Conservation (phyloP, 2,888 invertebrate genomes). For the Drosophila aldrichi region DNA sequence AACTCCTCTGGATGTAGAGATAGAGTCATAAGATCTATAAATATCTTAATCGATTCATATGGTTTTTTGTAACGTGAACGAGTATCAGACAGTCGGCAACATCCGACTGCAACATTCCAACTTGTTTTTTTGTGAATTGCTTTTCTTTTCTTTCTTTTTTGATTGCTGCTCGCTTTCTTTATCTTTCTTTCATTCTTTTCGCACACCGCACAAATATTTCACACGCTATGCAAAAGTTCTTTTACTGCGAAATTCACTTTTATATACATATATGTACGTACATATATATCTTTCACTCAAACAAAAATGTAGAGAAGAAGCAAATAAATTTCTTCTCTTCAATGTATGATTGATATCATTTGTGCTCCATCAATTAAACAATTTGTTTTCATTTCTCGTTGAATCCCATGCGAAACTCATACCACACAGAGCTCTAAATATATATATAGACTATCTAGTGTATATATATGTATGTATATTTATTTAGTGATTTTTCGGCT, state of each 20-base stretch:
- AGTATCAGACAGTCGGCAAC: background rate
- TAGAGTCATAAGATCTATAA: background rate
- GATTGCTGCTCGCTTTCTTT: background rate
- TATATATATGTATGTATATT: constrained; percentile 8
- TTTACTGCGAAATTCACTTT: constrained; percentile 8
- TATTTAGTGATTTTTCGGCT: constrained; percentile 7
- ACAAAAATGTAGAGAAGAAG: no score
- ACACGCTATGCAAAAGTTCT: constrained; percentile 19
- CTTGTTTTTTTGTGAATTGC: background rate
- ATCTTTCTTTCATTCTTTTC: constrained; percentile 1
- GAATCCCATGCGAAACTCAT: background rate
- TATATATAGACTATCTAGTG: constrained; percentile 1
- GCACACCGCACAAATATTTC: constrained; percentile 25
- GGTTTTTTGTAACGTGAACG: background rate
- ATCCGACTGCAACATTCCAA: constrained; percentile 3
- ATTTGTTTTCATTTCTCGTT: background rate
- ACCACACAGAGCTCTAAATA: background rate
- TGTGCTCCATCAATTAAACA: constrained; percentile 8
- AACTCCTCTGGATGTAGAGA: no score
- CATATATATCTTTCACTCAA: background rate
- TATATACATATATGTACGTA: background rate
- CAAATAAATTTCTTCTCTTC: background rate
- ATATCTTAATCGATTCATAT: background rate
- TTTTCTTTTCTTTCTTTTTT: background rate
- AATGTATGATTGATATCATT: background rate